phyloP scores from a whole-genome alignment of 2,888 invertebrate genomes.

The Reticulitermes lucifugus region DNA sequence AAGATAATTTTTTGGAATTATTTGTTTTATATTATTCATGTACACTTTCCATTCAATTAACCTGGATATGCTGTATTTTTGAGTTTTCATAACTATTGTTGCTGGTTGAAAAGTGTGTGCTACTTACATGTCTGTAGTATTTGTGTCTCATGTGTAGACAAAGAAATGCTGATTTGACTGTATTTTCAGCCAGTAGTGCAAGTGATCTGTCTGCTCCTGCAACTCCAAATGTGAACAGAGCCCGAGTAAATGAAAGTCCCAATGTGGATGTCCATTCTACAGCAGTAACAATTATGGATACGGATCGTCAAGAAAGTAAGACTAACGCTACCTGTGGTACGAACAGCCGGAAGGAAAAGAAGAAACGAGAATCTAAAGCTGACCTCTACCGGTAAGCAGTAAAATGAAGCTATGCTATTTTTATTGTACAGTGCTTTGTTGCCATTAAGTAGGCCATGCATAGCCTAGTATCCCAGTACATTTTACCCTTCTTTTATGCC shows the following conservation, averaged over 20 bases:
- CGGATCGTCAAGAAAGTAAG: conserved; percentile 56
- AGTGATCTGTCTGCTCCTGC: conserved; percentile 79
- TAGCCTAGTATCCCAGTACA: too few species aligned
- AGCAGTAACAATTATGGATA: conserved; percentile 44
- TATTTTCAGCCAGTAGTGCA: conserved; percentile 76
- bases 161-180: background rate
- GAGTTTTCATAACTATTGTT: too few species aligned
- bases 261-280: conserved; percentile 59
- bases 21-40: too few species aligned
- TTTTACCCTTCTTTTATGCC: too few species aligned
- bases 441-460: too few species aligned
- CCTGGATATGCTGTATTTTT: too few species aligned
- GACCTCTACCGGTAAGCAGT: conserved; percentile 49
- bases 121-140: too few species aligned
- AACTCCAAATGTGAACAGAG: conserved; percentile 70
- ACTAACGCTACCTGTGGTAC: conserved; percentile 12
- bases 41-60: too few species aligned
- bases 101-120: too few species aligned
- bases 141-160: too few species aligned
- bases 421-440: too few species aligned
- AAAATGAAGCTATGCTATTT: background rate
- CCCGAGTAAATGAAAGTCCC: conserved; percentile 65
- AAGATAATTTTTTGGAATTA: too few species aligned
- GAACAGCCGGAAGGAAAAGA: conserved; percentile 57
- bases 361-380: conserved; percentile 59